A percentile compares a stretch with the other conserved stretches of the same genome.
Conservation (phyloP, 1,140 invertebrate species). For the Sycophila sp. region DNA sequence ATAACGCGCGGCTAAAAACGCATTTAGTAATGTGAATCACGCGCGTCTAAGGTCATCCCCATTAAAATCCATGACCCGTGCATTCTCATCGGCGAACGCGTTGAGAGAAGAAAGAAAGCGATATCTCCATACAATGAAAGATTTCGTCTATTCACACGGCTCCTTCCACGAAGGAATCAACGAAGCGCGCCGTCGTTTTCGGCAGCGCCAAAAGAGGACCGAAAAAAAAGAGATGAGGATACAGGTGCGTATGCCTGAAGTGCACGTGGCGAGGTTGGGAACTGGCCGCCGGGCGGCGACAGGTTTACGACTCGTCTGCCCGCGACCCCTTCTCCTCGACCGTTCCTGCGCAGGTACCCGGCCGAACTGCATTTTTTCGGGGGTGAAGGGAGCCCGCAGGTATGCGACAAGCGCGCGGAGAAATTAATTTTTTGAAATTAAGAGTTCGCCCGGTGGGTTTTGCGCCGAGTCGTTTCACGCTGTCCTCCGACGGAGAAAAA, state of each 20-base stretch:
- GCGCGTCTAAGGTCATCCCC: background rate
- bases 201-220: background rate
- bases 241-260: slow-evolving; percentile 28
- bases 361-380: slow-evolving; percentile 21
- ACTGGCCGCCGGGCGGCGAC: background rate
- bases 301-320: slow-evolving; percentile 21
- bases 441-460: slow-evolving; percentile 19
- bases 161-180: slow-evolving; percentile 10
- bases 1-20: too few species aligned
- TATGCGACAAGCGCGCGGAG: background rate
- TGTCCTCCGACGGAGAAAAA: background rate
- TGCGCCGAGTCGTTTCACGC: slow-evolving; percentile 1
- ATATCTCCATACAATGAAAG: slow-evolving; percentile 34
- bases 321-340: background rate
- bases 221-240: background rate
- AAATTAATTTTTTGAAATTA: slow-evolving; percentile 36
- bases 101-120: background rate
- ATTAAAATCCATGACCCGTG: slow-evolving; percentile 34
- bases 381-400: background rate
- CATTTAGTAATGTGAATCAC: too few species aligned
- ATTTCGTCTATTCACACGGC: slow-evolving; percentile 34
- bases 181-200: background rate
- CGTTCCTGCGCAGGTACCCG: too few species aligned
- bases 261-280: background rate
- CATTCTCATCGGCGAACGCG: background rate